These are phyloP conservation scores for Brotula barbata DNA, from an alignment of 2,797 vertebrate species.

Conservation along the genomic window DNA sequence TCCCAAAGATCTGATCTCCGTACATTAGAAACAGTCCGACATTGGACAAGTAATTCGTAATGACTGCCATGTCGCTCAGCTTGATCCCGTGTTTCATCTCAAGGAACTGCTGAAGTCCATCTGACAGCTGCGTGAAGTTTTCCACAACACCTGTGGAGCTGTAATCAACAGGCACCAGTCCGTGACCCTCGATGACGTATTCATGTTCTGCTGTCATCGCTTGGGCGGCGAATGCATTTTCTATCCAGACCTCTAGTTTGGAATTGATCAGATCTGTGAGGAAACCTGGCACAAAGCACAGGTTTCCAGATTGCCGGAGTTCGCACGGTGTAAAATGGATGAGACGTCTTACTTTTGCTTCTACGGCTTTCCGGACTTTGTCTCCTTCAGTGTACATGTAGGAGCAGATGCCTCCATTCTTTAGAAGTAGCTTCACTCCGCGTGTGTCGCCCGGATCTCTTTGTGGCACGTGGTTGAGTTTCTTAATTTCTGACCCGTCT, in stretches of 20 bases:
- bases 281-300: slow-evolving; percentile 56
- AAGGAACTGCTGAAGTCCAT: slow-evolving; percentile 76
- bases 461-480: neutral
- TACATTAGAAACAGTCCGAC: slow-evolving; percentile 66
- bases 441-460: neutral
- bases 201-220: slow-evolving; percentile 31
- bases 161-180: slow-evolving; percentile 65
- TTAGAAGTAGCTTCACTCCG: slow-evolving; percentile 34
- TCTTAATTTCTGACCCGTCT: slow-evolving; percentile 14
- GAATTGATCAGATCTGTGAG: slow-evolving; percentile 49
- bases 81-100: slow-evolving; percentile 73
- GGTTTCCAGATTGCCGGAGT: neutral
- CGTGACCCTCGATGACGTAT: slow-evolving; percentile 41
- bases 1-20: slow-evolving; percentile 63
- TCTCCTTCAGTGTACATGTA: slow-evolving; percentile 31
- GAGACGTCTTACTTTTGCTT: slow-evolving; percentile 15
- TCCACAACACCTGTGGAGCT: slow-evolving; percentile 69
- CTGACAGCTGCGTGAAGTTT: slow-evolving; percentile 57
- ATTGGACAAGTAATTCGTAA: slow-evolving; percentile 77
- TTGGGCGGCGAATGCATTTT: slow-evolving; percentile 63
- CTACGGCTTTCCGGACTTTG: neutral
- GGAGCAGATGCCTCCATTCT: slow-evolving; percentile 40
- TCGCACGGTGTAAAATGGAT: slow-evolving; percentile 55
- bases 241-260: slow-evolving; percentile 63
- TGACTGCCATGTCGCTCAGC: slow-evolving; percentile 62